Evolutionary conservation across 2,888 invertebrate species (phyloP).

Genomic region (Meloe dianella): DNA sequence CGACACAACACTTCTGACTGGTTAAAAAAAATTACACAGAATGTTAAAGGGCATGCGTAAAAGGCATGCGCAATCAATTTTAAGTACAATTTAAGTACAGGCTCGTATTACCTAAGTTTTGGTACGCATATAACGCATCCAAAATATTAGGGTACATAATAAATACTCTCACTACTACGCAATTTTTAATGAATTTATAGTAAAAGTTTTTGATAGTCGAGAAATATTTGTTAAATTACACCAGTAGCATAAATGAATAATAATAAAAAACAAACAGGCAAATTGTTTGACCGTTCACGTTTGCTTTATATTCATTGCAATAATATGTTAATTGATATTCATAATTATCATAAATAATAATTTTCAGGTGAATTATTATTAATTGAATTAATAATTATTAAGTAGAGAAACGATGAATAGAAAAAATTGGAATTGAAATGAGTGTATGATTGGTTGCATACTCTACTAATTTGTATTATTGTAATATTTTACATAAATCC

Average conservation of each 20-base stretch:
- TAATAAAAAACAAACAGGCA: too few species aligned
- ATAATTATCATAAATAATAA: background rate
- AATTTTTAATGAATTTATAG: too few species aligned
- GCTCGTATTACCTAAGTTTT: background rate
- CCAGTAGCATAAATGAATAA: too few species aligned
- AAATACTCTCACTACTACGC: background rate
- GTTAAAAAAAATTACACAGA: background rate
- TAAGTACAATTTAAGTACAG: background rate
- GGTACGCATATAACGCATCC: background rate
- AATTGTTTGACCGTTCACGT: background rate
- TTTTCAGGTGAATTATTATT: too few species aligned
- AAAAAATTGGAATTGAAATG: too few species aligned
- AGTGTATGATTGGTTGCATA: background rate
- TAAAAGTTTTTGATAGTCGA: too few species aligned
- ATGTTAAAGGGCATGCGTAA: slow-evolving; percentile 7
- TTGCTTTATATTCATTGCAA: background rate
- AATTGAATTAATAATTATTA: background rate
- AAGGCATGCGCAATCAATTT: background rate
- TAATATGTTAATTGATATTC: background rate
- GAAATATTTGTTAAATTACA: too few species aligned
- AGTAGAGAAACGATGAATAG: background rate
- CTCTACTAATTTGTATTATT: background rate
- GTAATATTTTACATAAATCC: background rate
- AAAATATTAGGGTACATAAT: background rate
- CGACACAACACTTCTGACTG: background rate